phyloP scores from a whole-genome alignment of 1,140 invertebrate species.

The Armadillidium nasatum region DNA sequence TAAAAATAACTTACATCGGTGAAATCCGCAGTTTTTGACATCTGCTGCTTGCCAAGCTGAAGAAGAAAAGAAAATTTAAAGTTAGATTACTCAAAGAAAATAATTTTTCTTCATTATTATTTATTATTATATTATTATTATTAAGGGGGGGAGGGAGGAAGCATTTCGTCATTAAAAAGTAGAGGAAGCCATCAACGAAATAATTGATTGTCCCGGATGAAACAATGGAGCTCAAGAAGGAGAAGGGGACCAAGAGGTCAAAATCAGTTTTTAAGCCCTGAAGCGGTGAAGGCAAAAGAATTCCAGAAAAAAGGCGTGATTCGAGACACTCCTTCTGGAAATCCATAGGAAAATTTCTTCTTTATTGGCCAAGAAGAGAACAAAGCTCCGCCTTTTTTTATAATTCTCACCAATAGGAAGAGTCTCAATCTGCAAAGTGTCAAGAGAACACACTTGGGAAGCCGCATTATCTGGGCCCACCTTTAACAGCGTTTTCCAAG shows the following conservation, averaged over 20 bases:
- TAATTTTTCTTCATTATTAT: too few species aligned
- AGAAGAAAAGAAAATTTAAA: not conserved
- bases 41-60: constrained; percentile 5
- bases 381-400: not conserved
- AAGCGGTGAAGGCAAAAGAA: not conserved
- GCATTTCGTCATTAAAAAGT: too few species aligned
- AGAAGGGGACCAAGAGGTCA: not conserved
- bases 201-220: too few species aligned
- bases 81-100: too few species aligned
- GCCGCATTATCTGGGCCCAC: not conserved
- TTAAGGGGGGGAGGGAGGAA: not conserved
- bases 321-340: not conserved
- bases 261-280: not conserved
- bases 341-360: not conserved
- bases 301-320: not conserved
- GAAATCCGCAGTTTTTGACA: constrained; percentile 7
- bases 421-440: not conserved
- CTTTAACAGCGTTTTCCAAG: not conserved
- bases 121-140: not conserved
- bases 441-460: not conserved
- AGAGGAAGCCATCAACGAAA: too few species aligned
- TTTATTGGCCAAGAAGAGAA: not conserved
- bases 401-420: not conserved
- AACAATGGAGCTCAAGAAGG: too few species aligned
- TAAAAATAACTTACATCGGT: not conserved